Base-by-base conservation (phyloP, 2,113 vertebrate genomes). In the Myiagra hebetior region DNA sequence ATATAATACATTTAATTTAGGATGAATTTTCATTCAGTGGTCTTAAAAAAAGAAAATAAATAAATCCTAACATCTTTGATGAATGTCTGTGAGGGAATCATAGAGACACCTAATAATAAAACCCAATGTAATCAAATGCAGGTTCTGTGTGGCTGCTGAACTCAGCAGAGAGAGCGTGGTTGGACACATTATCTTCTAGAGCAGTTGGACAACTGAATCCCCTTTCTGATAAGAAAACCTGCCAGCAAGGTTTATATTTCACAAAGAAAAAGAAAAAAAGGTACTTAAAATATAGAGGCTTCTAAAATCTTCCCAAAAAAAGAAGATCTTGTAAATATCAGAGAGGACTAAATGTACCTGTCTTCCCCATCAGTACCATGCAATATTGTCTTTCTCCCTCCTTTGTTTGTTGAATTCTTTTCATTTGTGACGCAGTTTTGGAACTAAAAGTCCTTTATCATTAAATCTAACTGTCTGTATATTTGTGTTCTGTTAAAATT, bases 401-500 rank as follows among this genome's bases (percentile, higher is more conserved):
- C 30, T 69, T 35, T 69, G 35, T 78, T 64, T 82, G 67, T 78
- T 85, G 31, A 69, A 50, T 79, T 76, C 47, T 91, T 91, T 87
- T 91, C 8, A 77, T 72, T 83, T 88, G 87, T 95, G 80, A 93
- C 39, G 82, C 96, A 93, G 79, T 91, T 90, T 89, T 74, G 75
- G 83, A 97, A 93, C 59, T 53, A 44, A 19, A 85, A 90, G 62
- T 67, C 37, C 80, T 74, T 76, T 87, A 93, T 96, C 59, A 6
- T 77, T 83, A 89, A 76, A 91, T 91, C 77, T 82, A 92, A 67
- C 87, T 17, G 28, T 65, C 92, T 85, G 39, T 79, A 35, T 69
- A 76, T 79, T 95, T 96, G 83, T 81, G 67, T 75, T 95, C 79
- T 65, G 39, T 70, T 95, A 47, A 50, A 93, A 94, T 85, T 91